Conservation (phyloP, 2,888 invertebrate genomes). For the Pachymerium ferrugineum region DNA sequence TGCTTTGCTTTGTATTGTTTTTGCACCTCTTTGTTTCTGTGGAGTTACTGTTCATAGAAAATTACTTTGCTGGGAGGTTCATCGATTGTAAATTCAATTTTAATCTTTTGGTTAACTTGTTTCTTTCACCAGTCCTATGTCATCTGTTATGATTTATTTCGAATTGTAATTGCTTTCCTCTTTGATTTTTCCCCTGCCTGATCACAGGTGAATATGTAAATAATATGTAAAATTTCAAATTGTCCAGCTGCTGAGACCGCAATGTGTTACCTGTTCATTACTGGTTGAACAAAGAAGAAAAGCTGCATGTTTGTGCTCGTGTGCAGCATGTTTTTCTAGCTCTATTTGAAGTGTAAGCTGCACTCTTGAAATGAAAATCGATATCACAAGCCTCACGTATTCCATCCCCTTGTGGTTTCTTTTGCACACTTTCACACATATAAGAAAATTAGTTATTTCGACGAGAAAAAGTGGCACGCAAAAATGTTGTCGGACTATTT, state of each 20-base stretch:
- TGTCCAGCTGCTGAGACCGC: neutral
- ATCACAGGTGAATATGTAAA: neutral
- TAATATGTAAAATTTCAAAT: neutral
- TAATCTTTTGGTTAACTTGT: too few relatives aligned
- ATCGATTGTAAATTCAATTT: too few relatives aligned
- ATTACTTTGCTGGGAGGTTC: too few relatives aligned
- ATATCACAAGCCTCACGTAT: constrained; percentile 10
- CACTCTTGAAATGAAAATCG: constrained; percentile 21
- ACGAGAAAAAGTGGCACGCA: neutral
- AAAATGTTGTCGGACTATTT: neutral
- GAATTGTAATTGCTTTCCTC: neutral
- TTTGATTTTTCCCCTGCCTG: neutral
- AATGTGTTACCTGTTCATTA: neutral
- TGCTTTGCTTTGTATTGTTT: too few relatives aligned
- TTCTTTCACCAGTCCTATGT: too few relatives aligned
- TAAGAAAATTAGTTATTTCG: constrained; percentile 10
- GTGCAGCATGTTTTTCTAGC: neutral
- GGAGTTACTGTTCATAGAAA: too few relatives aligned
- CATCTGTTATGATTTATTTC: neutral
- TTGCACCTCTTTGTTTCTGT: too few relatives aligned
- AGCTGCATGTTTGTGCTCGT: neutral
- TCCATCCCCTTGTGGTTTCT: constrained; percentile 3
- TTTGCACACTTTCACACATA: constrained; percentile 10
- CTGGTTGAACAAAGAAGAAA: neutral
- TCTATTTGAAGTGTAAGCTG: neutral